These are phyloP conservation scores for Drosophila eohydei DNA, from an alignment of 2,888 invertebrate species.

Conservation along the genomic window DNA sequence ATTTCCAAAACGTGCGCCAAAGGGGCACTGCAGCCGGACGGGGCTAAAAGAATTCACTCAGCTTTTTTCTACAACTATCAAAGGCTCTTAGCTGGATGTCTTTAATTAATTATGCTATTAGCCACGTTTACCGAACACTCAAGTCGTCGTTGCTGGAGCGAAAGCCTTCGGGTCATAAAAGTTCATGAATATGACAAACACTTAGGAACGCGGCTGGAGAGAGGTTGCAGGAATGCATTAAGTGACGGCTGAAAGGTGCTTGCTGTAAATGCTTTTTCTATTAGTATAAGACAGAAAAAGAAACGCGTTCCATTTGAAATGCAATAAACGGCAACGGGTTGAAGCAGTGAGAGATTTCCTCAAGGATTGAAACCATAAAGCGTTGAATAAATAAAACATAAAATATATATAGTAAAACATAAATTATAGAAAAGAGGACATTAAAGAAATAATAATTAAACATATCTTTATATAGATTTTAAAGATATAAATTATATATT, in stretches of 20 bases:
- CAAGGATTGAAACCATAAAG: neutral
- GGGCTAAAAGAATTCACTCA: neutral
- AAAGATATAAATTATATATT: too few species aligned
- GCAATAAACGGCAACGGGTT: neutral
- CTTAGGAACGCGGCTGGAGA: conserved; percentile 31
- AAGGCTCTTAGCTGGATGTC: conserved; percentile 26
- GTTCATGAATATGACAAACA: conserved; percentile 56
- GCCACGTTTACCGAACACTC: conserved; percentile 48
- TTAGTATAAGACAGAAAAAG: neutral
- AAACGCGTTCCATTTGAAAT: neutral
- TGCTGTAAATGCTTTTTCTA: conserved; percentile 1
- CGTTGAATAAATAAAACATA: neutral
- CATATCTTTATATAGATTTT: neutral
- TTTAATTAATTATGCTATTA: conserved; percentile 58
- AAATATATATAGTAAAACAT: neutral
- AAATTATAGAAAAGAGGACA: neutral
- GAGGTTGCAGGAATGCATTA: conserved; percentile 28
- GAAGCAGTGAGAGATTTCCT: neutral
- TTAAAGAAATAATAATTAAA: neutral
- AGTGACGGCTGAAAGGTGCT: conserved; percentile 14
- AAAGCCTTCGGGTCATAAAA: conserved; percentile 48
- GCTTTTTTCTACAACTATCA: conserved; percentile 3
- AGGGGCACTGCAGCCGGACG: neutral
- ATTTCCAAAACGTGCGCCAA: conserved; percentile 31
- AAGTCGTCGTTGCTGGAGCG: conserved; percentile 22